Evolutionary conservation across 2,113 vertebrate species (phyloP), one percentile per base, ranked within the genome.

Genomic region (Coreoperca whiteheadi): DNA sequence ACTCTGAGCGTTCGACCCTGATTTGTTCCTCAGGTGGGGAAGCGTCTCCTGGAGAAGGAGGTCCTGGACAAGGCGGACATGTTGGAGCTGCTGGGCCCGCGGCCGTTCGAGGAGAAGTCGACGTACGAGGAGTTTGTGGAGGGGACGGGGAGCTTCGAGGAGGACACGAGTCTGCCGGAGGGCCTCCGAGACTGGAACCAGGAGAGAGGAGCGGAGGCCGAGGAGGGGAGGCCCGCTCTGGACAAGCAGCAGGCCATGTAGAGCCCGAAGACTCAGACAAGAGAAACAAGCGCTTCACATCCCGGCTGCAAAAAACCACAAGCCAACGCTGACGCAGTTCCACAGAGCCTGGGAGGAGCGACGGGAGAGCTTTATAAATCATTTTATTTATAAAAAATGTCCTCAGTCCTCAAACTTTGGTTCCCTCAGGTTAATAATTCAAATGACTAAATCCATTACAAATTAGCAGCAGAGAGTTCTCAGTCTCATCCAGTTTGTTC

Each of bases 101-200:
- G 97, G 84, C 97, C 97, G 0, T 98, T 98, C 85, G 94, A 95
- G 18, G 97, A 98, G 77, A 98, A 98, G 84, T 98, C 97, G 12
- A 98, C 97, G 0, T 98, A 98, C 0, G 97, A 98, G 92, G 97
- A 98, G 43, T 98, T 98, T 91, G 97, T 98, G 39, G 97, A 98
- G 93, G 97, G 97, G 18, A 98, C 97, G 0, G 97, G 97, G 9
- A 97, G 97, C 63, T 93, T 98, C 66, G 97, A 98, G 59, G 97
- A 98, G 90, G 97, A 98, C 89, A 98, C 97, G 0, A 96, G 96
- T 0, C 94, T 98, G 51, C 97, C 97, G 0, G 96, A 97, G 89
- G 97, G 97, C 63, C 96, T 98, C 78, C 94, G 95, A 88, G 96
- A 97, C 95, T 98, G 97, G 97, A 98, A 98, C 93, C 95, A 94